phyloP scores from a whole-genome alignment of 2,113 vertebrate genomes.

The Pelecanus crispus region DNA sequence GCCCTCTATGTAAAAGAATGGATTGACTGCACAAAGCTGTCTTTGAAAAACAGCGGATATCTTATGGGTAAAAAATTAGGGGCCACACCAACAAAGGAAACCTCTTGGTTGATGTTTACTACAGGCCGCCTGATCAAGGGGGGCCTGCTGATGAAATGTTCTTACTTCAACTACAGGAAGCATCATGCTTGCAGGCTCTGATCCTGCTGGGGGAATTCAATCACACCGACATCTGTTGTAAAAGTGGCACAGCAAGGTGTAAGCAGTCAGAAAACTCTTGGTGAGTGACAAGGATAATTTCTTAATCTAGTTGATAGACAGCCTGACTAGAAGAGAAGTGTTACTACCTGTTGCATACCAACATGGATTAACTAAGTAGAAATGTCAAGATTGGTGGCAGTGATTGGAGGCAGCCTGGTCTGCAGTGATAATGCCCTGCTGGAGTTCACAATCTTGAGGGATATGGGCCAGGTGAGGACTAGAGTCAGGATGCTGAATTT shows the following conservation, averaged over 20 bases:
- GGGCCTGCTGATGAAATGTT: fast-evolving
- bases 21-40: neutral
- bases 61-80: neutral
- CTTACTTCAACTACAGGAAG: neutral
- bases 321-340: neutral
- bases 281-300: neutral
- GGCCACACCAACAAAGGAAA: neutral
- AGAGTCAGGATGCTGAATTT: neutral
- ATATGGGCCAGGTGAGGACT: neutral
- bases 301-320: neutral
- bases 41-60: neutral
- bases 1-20: neutral
- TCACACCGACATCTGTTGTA: neutral
- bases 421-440: neutral
- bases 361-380: neutral
- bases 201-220: neutral
- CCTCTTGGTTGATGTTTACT: neutral
- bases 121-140: neutral
- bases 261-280: neutral
- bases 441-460: neutral
- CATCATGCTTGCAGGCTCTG: neutral
- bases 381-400: neutral
- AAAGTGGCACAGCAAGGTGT: neutral
- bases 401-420: no score
- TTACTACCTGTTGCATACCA: neutral